Evolutionary conservation across 2,888 invertebrate species (phyloP).

Genomic region (Andricus curvator): DNA sequence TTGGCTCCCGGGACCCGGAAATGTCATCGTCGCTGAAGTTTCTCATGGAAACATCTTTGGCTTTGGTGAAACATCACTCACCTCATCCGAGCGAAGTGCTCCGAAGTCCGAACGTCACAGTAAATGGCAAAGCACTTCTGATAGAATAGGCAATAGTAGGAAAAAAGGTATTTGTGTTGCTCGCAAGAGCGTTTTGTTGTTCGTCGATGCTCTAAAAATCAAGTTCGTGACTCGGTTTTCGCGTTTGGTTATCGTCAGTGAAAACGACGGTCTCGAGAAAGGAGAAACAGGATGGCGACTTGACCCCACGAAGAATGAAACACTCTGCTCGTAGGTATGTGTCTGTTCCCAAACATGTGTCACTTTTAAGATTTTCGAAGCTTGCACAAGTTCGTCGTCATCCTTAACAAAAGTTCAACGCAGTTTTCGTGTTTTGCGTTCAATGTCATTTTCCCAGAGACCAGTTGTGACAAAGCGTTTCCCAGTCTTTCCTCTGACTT

Average conservation of each 20-base stretch:
- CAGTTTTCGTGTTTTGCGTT: not conserved
- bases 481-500: not conserved
- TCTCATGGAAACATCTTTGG: constrained; percentile 2
- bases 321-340: constrained; percentile 72
- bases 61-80: constrained; percentile 21
- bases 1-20: not conserved
- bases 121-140: constrained; percentile 48
- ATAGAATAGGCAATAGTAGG: constrained; percentile 31
- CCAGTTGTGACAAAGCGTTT: constrained; percentile 20
- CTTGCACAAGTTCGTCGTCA: not conserved
- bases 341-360: constrained; percentile 39
- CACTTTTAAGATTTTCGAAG: constrained; percentile 22
- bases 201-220: constrained; percentile 43
- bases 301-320: constrained; percentile 75
- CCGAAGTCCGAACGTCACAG: constrained; percentile 49
- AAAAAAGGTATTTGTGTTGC: constrained; percentile 33
- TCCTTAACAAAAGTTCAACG: not conserved
- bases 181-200: constrained; percentile 19
- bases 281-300: constrained; percentile 71
- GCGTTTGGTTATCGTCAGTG: constrained; percentile 54
- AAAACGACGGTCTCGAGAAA: constrained; percentile 59
- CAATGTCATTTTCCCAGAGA: not conserved
- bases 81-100: constrained; percentile 32
- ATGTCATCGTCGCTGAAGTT: constrained; percentile 18
- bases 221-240: constrained; percentile 42